phyloP scores from a whole-genome alignment of 2,797 vertebrate genomes.

The Octomys mimax region DNA sequence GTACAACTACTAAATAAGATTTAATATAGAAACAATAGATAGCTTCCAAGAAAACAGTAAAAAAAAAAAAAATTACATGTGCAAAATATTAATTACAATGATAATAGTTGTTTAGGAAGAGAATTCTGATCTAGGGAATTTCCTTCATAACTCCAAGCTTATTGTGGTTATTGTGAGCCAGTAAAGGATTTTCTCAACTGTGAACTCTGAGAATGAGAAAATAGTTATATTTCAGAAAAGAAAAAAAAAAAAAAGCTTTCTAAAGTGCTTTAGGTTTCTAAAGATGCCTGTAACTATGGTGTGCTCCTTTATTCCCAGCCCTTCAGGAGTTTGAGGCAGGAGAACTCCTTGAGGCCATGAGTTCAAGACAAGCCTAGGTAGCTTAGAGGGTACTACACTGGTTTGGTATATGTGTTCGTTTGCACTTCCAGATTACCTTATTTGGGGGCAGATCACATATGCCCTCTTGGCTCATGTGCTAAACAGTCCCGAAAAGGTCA shows the following conservation, averaged over 20 bases:
- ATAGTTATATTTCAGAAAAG: not conserved
- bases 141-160: not conserved
- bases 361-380: not conserved
- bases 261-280: not conserved
- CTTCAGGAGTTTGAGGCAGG: not conserved
- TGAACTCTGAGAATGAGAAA: not conserved
- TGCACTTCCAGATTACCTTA: not conserved
- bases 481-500: not conserved
- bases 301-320: not conserved
- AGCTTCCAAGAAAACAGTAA: not conserved
- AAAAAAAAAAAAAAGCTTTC: not conserved
- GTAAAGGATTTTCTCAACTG: not conserved
- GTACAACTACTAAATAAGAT: not conserved
- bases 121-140: not conserved
- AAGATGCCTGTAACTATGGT: not conserved
- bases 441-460: not conserved
- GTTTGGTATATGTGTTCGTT: not conserved
- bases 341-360: not conserved
- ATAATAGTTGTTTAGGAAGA: not conserved
- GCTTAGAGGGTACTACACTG: too few relatives aligned
- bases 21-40: constrained; percentile 6
- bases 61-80: not conserved
- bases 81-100: constrained; percentile 16
- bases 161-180: not conserved
- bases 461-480: not conserved